Percentiles rank a stretch among this genome's conserved stretches.
phyloP scores from a whole-genome alignment of 2,888 invertebrate genomes.

The Epirrhoe alternata region DNA sequence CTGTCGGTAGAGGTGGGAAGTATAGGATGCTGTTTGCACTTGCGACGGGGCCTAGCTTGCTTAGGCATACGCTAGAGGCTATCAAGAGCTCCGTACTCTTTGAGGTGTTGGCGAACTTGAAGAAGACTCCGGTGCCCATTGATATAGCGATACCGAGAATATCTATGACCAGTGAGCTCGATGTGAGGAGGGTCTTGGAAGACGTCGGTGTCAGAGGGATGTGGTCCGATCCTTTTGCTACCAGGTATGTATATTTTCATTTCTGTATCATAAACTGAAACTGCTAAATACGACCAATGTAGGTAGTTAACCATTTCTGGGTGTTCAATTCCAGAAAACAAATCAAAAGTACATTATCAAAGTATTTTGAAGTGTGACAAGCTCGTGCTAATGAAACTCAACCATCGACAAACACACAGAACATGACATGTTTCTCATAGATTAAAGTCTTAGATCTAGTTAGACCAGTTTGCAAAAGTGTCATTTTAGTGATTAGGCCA shows the following conservation, averaged over 20 bases:
- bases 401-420: too few species aligned
- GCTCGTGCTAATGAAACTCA: too few species aligned
- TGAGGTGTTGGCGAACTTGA: conserved; percentile 46
- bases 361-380: too few species aligned
- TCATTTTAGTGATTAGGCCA: too few species aligned
- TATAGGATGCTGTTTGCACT: conserved; percentile 51
- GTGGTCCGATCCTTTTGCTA: conserved; percentile 50
- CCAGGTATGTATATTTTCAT: conserved; percentile 45
- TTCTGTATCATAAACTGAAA: conserved; percentile 1
- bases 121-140: conserved; percentile 49
- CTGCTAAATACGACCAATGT: too few species aligned
- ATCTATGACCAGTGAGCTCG: conserved; percentile 46
- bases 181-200: conserved; percentile 45
- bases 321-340: too few species aligned
- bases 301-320: too few species aligned
- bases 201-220: conserved; percentile 45
- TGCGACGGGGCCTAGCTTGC: conserved; percentile 24
- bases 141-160: conserved; percentile 54
- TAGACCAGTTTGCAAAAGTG: too few species aligned
- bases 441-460: too few species aligned
- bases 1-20: conserved; percentile 50
- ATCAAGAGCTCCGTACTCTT: conserved; percentile 44
- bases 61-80: conserved; percentile 31
- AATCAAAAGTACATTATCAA: too few species aligned
- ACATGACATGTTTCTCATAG: too few species aligned